These are phyloP conservation scores for Cyphomyrmex costatus DNA, from an alignment of 1,140 invertebrate species.

Conservation along the genomic window DNA sequence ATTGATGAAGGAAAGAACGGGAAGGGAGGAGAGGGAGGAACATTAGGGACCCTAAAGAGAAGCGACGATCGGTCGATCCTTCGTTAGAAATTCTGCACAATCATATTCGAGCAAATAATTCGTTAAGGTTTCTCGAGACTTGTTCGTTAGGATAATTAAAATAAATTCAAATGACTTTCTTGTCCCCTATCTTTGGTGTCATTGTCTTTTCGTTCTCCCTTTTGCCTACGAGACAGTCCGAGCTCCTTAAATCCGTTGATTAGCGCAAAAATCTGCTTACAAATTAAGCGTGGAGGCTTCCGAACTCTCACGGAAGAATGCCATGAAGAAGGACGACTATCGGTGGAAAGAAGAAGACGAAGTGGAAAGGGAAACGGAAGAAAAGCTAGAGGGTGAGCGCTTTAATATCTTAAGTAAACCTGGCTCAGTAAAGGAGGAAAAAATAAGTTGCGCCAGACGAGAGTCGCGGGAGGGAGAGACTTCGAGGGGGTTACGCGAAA, in stretches of 20 bases:
- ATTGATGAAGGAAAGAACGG: not conserved
- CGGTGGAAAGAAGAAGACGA: constrained; percentile 16
- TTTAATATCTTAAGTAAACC: constrained; percentile 87
- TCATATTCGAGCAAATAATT: constrained; percentile 86
- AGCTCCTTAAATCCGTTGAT: constrained; percentile 86
- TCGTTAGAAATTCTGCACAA: constrained; percentile 85
- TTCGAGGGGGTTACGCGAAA: constrained; percentile 70
- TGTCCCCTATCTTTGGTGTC: constrained; percentile 81
- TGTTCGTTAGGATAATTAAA: constrained; percentile 87
- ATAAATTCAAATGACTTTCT: constrained; percentile 87
- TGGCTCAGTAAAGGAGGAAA: constrained; percentile 71
- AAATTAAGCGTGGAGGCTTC: constrained; percentile 85
- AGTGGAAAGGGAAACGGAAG: constrained; percentile 44
- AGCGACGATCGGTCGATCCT: constrained; percentile 77
- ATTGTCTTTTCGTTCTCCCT: constrained; percentile 47
- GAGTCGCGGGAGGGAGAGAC: constrained; percentile 44
- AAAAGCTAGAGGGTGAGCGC: constrained; percentile 75
- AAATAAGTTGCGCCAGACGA: constrained; percentile 73
- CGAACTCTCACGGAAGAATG: constrained; percentile 61
- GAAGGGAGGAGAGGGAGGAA: not conserved
- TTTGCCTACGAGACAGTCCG: constrained; percentile 60
- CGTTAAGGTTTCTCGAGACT: constrained; percentile 81
- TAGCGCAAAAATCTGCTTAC: constrained; percentile 87
- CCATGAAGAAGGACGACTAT: constrained; percentile 19
- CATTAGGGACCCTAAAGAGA: constrained; percentile 53